Evolutionary conservation across 2,888 invertebrate genomes (phyloP).

Genomic region (Dolomedes plantarius): DNA sequence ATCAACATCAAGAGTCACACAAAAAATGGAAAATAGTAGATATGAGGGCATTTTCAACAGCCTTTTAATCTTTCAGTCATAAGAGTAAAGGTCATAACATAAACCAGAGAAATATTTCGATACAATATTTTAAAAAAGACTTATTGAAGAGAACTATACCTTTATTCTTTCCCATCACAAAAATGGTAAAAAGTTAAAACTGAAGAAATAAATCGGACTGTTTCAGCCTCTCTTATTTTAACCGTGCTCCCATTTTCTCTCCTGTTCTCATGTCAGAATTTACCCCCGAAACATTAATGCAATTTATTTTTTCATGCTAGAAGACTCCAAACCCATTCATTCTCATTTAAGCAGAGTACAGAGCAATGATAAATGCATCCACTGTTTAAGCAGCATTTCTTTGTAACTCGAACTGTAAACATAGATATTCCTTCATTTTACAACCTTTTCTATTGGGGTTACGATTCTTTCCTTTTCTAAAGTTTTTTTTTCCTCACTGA

Average conservation of each 20-base stretch:
- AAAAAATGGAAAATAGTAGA: too few relatives aligned
- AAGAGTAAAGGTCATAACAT: too few relatives aligned
- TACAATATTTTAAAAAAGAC: too few relatives aligned
- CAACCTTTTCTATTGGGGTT: not conserved
- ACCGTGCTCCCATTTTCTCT: not conserved
- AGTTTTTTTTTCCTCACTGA: too few relatives aligned
- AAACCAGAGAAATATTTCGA: too few relatives aligned
- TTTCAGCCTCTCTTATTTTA: not conserved
- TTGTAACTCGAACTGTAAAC: conserved; percentile 4
- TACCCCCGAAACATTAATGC: not conserved
- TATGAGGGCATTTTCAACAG: too few relatives aligned
- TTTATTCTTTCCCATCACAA: too few relatives aligned
- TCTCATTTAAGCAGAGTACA: not conserved
- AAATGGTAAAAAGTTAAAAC: too few relatives aligned
- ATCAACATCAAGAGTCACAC: too few relatives aligned
- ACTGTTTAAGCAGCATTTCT: not conserved
- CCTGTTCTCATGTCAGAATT: not conserved
- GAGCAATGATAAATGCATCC: conserved; percentile 4
- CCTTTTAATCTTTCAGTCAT: too few relatives aligned
- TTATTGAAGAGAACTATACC: too few relatives aligned
- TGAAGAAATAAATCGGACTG: too few relatives aligned
- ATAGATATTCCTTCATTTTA: not conserved
- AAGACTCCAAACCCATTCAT: not conserved
- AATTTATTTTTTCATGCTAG: not conserved
- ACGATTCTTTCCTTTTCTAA: not conserved